Evolutionary conservation across 1,140 invertebrate genomes (phyloP).

Genomic region (Trichonephila inaurata): DNA sequence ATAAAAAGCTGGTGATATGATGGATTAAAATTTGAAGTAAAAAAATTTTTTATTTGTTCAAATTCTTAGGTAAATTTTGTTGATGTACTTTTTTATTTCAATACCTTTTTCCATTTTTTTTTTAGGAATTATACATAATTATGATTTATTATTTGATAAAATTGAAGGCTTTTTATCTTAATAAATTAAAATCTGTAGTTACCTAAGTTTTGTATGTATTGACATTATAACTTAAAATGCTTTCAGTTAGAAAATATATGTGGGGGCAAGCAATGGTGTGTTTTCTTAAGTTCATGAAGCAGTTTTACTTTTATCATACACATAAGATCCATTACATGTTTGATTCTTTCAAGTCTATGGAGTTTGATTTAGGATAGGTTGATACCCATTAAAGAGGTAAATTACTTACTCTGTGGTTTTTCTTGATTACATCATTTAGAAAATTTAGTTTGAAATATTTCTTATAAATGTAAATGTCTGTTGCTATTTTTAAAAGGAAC

Average conservation of each 20-base stretch:
- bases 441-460: background rate
- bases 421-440: background rate
- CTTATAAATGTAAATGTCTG: background rate
- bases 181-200: no score
- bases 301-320: constrained; percentile 4
- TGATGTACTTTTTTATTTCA: no score
- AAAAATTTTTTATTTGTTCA: no score
- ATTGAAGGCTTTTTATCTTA: no score
- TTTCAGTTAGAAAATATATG: background rate
- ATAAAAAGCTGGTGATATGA: no score
- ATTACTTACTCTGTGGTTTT: background rate
- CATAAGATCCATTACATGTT: background rate
- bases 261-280: background rate
- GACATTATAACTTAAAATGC: no score
- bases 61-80: no score
- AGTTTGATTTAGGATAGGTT: background rate
- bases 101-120: no score
- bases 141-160: no score
- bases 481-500: background rate
- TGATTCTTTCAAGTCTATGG: background rate
- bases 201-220: no score
- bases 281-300: constrained; percentile 5
- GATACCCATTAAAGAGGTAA: background rate
- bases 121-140: no score
- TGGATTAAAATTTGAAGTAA: no score